Percentiles rank a stretch among this genome's conserved stretches.
These are phyloP conservation scores for Cossypha polioptera DNA, from an alignment of 2,797 vertebrate genomes.

Conservation along the genomic window DNA sequence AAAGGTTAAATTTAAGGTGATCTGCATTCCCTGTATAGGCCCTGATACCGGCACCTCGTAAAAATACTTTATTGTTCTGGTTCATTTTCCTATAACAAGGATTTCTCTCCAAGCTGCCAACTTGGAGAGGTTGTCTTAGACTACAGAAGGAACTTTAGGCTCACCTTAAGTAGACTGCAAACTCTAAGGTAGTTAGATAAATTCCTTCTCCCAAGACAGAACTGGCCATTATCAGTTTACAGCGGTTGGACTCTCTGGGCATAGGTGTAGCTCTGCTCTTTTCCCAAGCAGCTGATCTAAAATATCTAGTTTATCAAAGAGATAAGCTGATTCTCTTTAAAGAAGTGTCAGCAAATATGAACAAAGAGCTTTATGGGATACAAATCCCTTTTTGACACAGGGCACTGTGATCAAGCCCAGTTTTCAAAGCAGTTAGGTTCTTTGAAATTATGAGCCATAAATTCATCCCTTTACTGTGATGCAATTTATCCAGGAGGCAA, in stretches of 20 bases:
- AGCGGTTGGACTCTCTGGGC: neutral
- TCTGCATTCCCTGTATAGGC: neutral
- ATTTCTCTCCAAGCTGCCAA: neutral
- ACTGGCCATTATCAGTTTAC: neutral
- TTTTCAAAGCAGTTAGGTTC: neutral
- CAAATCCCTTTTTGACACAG: neutral
- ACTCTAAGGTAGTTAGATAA: neutral
- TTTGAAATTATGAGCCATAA: neutral
- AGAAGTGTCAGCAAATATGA: neutral
- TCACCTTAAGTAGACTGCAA: neutral
- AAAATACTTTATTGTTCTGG: neutral
- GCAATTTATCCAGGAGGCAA: neutral
- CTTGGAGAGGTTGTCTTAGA: neutral
- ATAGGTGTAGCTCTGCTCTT: neutral
- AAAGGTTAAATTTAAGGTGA: neutral
- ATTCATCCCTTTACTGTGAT: neutral
- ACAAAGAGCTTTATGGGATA: neutral
- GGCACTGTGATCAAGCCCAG: neutral
- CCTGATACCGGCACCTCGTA: accelerated
- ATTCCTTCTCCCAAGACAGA: neutral
- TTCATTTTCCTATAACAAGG: neutral
- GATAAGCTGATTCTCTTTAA: neutral
- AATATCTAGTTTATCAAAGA: neutral
- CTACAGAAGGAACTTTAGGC: neutral
- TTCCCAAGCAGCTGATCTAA: neutral